Evolutionary conservation across 1,140 invertebrate genomes (phyloP), one percentile per base, ranked within the genome.

Genomic region (Atta texana): DNA sequence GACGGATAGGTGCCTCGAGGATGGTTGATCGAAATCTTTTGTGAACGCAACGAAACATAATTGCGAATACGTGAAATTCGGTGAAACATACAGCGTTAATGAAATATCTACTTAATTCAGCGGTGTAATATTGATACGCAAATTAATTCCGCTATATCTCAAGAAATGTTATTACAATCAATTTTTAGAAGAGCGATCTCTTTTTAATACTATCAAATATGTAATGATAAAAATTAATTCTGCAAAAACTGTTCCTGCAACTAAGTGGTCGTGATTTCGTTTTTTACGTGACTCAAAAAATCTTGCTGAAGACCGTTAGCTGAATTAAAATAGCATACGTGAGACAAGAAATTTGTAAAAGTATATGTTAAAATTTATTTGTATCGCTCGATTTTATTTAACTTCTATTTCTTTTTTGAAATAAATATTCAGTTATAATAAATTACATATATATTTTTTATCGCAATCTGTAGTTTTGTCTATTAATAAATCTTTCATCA

Each of bases 11-110:
- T 28, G 21, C n/a, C 49, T 68, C n/a, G n/a, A 57, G 55, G n/a
- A 12, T 39, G 53, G 21, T 57, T 59, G 34, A 57, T 81, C 51
- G 51, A 71, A 69, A 81, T 81, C 64, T 44, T 64, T 44, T 21
- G 66, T 71, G 21, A 81, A 16, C 53, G 31, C 16, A 71, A 44
- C 39, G 21, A 71, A 81, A 75, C 64, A 71, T 71, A 81, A 59
- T 81, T 21, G 66, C 10, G 31, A 21, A 69, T 81, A 71, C 18
- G 21, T 71, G 34, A 49, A 44, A 81, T 18, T 31, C 21, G 16
- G 21, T 44, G 10, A 44, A 44, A 44, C 12, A 44, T 39, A 39
- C 21, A 44, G 18, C 64, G 14, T 71, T 24, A 59, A 31, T 68
- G 39, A 34, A 34, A 34, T 34, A 34, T n/a, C n/a, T 24, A 2